Percentiles rank a stretch among this genome's conserved stretches.
phyloP scores from a whole-genome alignment of 2,113 vertebrate genomes.

The Hirundichthys speculiger region DNA sequence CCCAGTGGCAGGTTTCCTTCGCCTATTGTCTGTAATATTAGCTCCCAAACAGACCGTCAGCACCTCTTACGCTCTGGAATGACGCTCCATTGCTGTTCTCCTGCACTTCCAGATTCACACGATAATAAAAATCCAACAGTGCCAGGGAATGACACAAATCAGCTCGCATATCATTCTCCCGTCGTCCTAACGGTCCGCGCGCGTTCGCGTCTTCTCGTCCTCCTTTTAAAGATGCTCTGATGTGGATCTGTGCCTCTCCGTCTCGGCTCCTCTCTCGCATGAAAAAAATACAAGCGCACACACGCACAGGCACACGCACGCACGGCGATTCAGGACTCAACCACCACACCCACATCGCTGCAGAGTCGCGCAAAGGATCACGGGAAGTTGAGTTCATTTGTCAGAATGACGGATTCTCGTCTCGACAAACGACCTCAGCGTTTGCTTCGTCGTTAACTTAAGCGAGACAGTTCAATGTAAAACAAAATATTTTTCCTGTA shows the following conservation, averaged over 20 bases:
- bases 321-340: conserved; percentile 57
- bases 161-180: conserved; percentile 1
- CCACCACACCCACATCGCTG: conserved; percentile 78
- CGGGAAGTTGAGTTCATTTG: conserved; percentile 74
- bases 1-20: conserved; percentile 28
- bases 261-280: conserved; percentile 23
- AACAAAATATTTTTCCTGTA: no score
- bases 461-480: no score
- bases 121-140: conserved; percentile 15
- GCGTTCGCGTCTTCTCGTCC: conserved; percentile 45
- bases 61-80: conserved; percentile 57
- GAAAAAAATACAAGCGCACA: conserved; percentile 5
- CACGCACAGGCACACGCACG: conserved; percentile 16
- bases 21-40: conserved; percentile 46
- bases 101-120: conserved; percentile 27
- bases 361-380: conserved; percentile 59
- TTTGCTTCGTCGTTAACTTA: no score
- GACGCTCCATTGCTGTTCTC: conserved; percentile 56
- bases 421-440: no score
- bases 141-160: conserved; percentile 23
- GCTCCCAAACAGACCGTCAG: conserved; percentile 35
- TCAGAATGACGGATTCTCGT: no score
- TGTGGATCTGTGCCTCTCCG: conserved; percentile 25
- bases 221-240: conserved; percentile 61
- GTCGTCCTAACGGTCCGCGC: conserved; percentile 13